Evolutionary conservation across 53 echinoderm and acorn worm species (phyloP).

Genomic region (Glandiceps talaboti): DNA sequence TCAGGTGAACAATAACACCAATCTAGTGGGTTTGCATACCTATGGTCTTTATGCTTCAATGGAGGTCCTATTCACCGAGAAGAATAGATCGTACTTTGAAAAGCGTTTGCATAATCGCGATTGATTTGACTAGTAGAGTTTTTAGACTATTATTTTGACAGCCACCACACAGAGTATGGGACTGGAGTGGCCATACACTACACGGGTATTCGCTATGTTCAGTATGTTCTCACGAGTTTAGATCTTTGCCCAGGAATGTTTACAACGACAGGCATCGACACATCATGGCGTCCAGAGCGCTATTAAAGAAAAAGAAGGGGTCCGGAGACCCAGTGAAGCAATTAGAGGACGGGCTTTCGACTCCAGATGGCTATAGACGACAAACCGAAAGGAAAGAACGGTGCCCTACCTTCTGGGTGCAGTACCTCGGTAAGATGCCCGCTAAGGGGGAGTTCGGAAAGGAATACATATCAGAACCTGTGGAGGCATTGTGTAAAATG

Average conservation of each 20-base stretch:
- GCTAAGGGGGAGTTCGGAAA: conserved; percentile 85
- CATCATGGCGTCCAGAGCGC: conserved; percentile 39
- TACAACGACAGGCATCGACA: neutral
- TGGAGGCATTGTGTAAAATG: conserved; percentile 64
- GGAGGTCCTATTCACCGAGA: neutral
- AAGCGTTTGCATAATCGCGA: neutral
- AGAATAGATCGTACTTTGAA: neutral
- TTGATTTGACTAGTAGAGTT: neutral
- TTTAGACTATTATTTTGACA: neutral
- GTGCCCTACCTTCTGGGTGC: conserved; percentile 80
- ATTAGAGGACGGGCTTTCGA: conserved; percentile 9
- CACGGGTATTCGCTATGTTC: too few relatives aligned
- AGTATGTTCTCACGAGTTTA: too few relatives aligned
- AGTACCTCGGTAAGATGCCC: conserved; percentile 88
- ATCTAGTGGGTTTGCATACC: neutral
- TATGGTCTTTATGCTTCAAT: neutral
- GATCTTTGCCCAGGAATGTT: too few relatives aligned
- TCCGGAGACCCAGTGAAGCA: conserved; percentile 15
- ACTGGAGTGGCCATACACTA: neutral
- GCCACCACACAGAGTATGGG: neutral
- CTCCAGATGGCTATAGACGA: neutral
- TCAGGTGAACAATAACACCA: neutral
- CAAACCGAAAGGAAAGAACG: conserved; percentile 22
- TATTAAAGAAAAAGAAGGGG: conserved; percentile 33
- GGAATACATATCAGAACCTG: conserved; percentile 85